A percentile compares a stretch with the other conserved stretches of the same genome.
Evolutionary conservation across 2,888 invertebrate genomes (phyloP).

Genomic region (Julus scandinavius): DNA sequence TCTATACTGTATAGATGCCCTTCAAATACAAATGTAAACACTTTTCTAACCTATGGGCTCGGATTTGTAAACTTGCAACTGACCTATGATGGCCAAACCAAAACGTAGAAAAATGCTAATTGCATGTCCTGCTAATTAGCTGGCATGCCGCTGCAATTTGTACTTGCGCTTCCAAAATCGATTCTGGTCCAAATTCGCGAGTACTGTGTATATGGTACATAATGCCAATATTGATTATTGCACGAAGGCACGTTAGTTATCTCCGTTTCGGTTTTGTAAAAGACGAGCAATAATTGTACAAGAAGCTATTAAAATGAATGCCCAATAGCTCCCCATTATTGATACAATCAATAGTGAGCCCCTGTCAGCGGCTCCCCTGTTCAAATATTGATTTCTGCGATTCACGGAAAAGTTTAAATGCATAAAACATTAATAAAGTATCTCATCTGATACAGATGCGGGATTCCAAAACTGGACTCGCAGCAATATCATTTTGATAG

Average conservation of each 20-base stretch:
- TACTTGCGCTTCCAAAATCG: background rate
- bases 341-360: conserved; percentile 25
- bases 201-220: background rate
- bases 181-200: background rate
- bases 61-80: background rate
- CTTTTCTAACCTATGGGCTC: background rate
- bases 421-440: conserved; percentile 23
- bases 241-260: background rate
- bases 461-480: background rate
- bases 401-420: conserved; percentile 22
- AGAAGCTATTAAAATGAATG: conserved; percentile 39
- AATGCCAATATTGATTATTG: conserved; percentile 10
- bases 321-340: conserved; percentile 43
- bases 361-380: background rate
- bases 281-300: conserved; percentile 37
- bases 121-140: background rate
- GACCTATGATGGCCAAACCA: background rate
- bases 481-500: background rate
- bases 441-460: conserved; percentile 8
- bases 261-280: conserved; percentile 4
- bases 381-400: conserved; percentile 13
- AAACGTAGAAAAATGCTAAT: background rate
- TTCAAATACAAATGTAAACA: too few relatives aligned
- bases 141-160: conserved; percentile 6
- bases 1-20: too few relatives aligned